phyloP scores from a whole-genome alignment of 1,140 invertebrate species.

The Brachionus rotundiformis region DNA sequence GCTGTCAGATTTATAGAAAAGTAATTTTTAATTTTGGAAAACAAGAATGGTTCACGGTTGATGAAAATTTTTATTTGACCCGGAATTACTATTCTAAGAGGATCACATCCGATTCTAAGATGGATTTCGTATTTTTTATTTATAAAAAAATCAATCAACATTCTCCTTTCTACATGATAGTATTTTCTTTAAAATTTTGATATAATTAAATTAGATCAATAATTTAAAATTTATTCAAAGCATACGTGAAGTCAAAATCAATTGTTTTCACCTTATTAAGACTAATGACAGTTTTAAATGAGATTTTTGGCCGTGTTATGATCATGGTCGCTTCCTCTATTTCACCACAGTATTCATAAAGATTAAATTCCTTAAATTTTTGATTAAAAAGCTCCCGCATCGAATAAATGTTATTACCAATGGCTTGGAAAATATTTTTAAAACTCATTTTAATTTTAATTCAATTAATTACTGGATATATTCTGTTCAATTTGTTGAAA shows the following conservation, averaged over 20 bases:
- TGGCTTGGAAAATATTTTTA: background rate
- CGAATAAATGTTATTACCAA: background rate
- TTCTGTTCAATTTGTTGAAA: no score
- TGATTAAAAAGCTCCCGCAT: background rate
- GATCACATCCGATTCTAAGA: background rate
- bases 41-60: background rate
- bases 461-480: background rate
- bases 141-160: conserved; percentile 12
- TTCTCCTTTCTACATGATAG: background rate
- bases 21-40: background rate
- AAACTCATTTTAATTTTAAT: no score
- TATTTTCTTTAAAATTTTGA: background rate
- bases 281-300: background rate
- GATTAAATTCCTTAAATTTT: background rate
- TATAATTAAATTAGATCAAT: no score
- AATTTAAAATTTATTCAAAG: no score
- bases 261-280: background rate
- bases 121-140: conserved; percentile 43
- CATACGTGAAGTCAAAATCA: background rate
- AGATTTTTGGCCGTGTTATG: background rate
- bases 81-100: background rate
- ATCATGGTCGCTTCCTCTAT: background rate
- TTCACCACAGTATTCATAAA: background rate
- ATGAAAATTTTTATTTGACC: background rate
- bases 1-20: background rate